Percentiles rank a stretch among this genome's conserved stretches.
phyloP scores from a whole-genome alignment of 2,797 vertebrate genomes.

The Molossus molossus region DNA sequence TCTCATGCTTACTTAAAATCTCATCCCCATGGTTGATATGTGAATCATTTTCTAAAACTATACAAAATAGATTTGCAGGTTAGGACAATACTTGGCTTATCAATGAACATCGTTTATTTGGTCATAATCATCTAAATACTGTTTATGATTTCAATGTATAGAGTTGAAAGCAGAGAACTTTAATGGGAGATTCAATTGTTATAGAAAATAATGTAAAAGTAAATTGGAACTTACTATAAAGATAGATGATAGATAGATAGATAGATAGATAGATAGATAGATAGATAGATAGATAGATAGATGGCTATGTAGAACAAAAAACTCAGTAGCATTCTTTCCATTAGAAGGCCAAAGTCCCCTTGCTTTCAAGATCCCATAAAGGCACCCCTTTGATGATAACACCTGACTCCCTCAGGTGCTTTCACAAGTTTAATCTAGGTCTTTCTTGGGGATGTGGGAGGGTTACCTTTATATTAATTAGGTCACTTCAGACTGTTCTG shows the following conservation, averaged over 20 bases:
- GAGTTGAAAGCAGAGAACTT: not conserved
- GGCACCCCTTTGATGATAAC: not conserved
- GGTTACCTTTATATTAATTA: not conserved
- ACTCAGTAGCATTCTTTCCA: not conserved
- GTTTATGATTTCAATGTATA: conserved; percentile 20
- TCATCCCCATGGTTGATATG: not conserved
- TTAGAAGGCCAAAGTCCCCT: not conserved
- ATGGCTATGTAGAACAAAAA: not conserved
- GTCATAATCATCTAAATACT: conserved; percentile 48
- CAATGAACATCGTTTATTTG: conserved; percentile 1
- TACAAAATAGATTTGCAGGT: not conserved
- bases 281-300: too few relatives aligned
- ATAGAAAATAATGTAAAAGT: conserved; percentile 46
- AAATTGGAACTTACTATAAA: conserved; percentile 21
- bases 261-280: not conserved
- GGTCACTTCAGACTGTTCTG: not conserved
- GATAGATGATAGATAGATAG: not conserved
- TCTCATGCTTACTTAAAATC: conserved; percentile 40
- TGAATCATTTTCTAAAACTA: conserved; percentile 65
- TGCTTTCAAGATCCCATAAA: conserved; percentile 50
- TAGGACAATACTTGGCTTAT: not conserved
- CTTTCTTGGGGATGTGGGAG: not conserved
- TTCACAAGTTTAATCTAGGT: not conserved
- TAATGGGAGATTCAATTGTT: conserved; percentile 15
- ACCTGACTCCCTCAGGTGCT: not conserved